These are phyloP conservation scores for Scomber japonicus DNA, from an alignment of 2,113 vertebrate species.

Conservation along the genomic window DNA sequence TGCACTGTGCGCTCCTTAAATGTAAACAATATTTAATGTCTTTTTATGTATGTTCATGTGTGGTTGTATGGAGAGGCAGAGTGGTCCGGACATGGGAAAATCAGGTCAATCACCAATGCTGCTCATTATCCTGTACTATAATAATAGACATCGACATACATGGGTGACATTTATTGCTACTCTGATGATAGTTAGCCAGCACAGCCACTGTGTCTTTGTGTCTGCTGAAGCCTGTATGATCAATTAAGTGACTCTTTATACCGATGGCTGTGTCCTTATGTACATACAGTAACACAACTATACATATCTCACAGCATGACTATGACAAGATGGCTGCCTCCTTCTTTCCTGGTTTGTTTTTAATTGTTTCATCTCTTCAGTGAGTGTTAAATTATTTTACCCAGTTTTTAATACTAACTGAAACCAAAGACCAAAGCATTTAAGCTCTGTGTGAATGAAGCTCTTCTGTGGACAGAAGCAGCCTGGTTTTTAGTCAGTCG, in stretches of 20 bases:
- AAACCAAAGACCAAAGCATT: too few species aligned
- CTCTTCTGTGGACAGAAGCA: too few species aligned
- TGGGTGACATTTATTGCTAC: slow-evolving; percentile 56
- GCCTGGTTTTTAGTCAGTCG: too few species aligned
- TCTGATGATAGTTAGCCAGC: slow-evolving; percentile 9
- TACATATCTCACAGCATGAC: too few species aligned
- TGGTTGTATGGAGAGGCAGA: slow-evolving; percentile 26
- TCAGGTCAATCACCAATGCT: slow-evolving; percentile 70
- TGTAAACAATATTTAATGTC: slow-evolving; percentile 64
- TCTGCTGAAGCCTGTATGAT: slow-evolving; percentile 39
- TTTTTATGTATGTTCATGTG: slow-evolving; percentile 58
- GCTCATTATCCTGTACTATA: slow-evolving; percentile 52
- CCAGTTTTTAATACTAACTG: too few species aligned
- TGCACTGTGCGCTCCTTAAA: slow-evolving; percentile 45
- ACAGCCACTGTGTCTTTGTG: slow-evolving; percentile 41
- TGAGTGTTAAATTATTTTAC: too few species aligned
- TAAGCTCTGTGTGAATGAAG: too few species aligned
- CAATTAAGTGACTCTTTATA: slow-evolving; percentile 29
- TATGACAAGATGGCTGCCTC: too few species aligned
- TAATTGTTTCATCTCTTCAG: too few species aligned
- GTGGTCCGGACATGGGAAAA: slow-evolving; percentile 51
- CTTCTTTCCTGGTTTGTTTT: too few species aligned
- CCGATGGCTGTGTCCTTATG: slow-evolving; percentile 15
- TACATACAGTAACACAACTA: slow-evolving; percentile 10
- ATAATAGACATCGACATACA: slow-evolving; percentile 49